Base-by-base conservation (phyloP, 2,797 vertebrate species). In the Schizopygopsis malacanthus region DNA sequence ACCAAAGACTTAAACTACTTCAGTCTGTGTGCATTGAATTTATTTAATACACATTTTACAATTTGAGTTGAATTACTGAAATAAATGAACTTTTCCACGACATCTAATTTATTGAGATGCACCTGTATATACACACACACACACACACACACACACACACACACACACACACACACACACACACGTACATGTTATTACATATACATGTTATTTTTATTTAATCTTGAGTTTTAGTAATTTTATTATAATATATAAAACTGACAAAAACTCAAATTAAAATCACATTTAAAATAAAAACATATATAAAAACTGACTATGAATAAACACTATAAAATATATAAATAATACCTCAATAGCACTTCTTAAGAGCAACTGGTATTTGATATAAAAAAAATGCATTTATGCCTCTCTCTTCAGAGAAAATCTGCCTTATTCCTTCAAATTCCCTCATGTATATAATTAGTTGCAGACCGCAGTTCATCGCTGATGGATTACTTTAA, bases 401-500 rank as follows among this genome's bases (percentile, higher is more conserved):
- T 18, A 25, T 43, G 37, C 16, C 13, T 47, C 43, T 59, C 45
- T 56, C 20, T 25, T n/a, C 20, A 47, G 28, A 41, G 22, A 59
- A 45, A 28, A 37, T 28, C 5, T 12, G 9, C 28, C 52, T 33
- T 20, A 85, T 84, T 77, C 56, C 50, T 13, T 47, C 28, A 18
- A 25, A 37, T 79, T 79, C 33, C 56, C 4, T 28, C 39, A 15
- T 70, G 37, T 50, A 72, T 65, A 50, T 86, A 39, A 87, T 59
- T 63, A 73, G 63, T 70, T 79, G 41, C 47, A 73, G 25, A 28
- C n/a, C 15, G 47, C 15, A 20, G 79, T 86, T 90, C 87, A 87
- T 67, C 86, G 45, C 85, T 52, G 83, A 90, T 83, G 83, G 61
- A 88, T 90, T 90, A 79, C 81, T 83, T 79, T 78, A 28, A 81